phyloP scores from a whole-genome alignment of 2,888 invertebrate genomes.

The Epistrophe grossulariae region DNA sequence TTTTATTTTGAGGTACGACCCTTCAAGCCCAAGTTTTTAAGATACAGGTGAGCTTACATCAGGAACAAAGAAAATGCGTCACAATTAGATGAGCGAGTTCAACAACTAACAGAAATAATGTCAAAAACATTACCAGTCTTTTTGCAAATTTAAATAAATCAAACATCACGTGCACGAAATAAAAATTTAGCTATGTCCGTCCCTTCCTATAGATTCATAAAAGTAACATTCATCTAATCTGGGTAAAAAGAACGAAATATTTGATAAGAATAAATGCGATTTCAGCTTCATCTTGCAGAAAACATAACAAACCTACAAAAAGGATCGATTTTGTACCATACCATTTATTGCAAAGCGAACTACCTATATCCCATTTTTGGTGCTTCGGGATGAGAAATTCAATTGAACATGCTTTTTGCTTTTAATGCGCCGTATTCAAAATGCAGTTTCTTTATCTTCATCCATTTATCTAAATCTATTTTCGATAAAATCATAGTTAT shows the following conservation, averaged over 20 bases:
- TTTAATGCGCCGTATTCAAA: conserved; percentile 1
- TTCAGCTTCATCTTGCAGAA: not conserved
- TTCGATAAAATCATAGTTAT: conserved; percentile 39
- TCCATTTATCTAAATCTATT: conserved; percentile 49
- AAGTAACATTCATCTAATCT: not conserved
- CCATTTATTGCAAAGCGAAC: not conserved
- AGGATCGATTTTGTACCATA: conserved; percentile 7
- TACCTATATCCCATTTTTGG: not conserved
- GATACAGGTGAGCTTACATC: too few relatives aligned
- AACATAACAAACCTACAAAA: not conserved
- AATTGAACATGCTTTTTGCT: conserved; percentile 13
- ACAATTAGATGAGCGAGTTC: too few relatives aligned
- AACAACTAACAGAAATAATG: too few relatives aligned
- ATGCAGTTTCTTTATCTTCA: conserved; percentile 32
- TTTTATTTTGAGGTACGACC: too few relatives aligned
- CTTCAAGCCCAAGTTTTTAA: too few relatives aligned
- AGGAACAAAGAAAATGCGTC: too few relatives aligned
- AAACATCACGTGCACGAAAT: not conserved
- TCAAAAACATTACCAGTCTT: too few relatives aligned
- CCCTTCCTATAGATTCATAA: not conserved
- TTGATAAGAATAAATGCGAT: conserved; percentile 27
- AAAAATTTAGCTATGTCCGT: too few relatives aligned
- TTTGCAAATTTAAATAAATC: too few relatives aligned
- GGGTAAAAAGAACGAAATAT: not conserved
- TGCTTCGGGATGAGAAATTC: conserved; percentile 13